phyloP scores from a whole-genome alignment of 1,140 invertebrate genomes.

The Matsumurasca onukii region DNA sequence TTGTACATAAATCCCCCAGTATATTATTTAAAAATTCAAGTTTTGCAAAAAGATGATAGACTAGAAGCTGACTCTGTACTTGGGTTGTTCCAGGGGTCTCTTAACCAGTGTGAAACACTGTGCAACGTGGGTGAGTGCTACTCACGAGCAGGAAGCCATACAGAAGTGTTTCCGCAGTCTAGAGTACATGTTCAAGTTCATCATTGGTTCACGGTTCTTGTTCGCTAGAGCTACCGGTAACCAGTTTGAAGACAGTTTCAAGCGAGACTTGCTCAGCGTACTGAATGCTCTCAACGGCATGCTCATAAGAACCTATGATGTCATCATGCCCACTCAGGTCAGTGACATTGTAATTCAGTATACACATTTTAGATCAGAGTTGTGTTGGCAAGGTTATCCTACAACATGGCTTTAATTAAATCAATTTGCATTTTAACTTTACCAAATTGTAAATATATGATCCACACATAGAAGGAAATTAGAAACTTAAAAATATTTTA shows the following conservation, averaged over 20 bases:
- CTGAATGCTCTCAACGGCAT: constrained; percentile 76
- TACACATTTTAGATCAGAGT: no score
- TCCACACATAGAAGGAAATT: no score
- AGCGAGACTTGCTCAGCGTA: constrained; percentile 71
- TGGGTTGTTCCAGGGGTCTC: constrained; percentile 75
- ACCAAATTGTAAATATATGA: no score
- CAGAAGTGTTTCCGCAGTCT: constrained; percentile 88
- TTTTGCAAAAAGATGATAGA: no score
- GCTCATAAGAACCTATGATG: constrained; percentile 67
- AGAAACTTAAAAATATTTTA: no score
- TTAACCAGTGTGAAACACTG: constrained; percentile 88
- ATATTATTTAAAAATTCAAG: no score
- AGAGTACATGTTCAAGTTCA: constrained; percentile 94
- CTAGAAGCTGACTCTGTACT: no score
- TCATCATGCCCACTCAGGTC: constrained; percentile 74
- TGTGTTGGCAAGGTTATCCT: no score
- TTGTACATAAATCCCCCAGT: no score
- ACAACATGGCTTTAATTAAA: no score
- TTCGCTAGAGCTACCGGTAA: constrained; percentile 87
- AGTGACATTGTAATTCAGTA: background rate
- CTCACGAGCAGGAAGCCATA: constrained; percentile 84
- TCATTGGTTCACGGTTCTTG: constrained; percentile 86
- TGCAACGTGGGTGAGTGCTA: constrained; percentile 81
- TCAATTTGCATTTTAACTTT: no score
- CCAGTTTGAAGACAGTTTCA: constrained; percentile 84